Evolutionary conservation across 2,797 vertebrate genomes (phyloP), one percentile per base, ranked within the genome.

Genomic region (Tadarida brasiliensis): DNA sequence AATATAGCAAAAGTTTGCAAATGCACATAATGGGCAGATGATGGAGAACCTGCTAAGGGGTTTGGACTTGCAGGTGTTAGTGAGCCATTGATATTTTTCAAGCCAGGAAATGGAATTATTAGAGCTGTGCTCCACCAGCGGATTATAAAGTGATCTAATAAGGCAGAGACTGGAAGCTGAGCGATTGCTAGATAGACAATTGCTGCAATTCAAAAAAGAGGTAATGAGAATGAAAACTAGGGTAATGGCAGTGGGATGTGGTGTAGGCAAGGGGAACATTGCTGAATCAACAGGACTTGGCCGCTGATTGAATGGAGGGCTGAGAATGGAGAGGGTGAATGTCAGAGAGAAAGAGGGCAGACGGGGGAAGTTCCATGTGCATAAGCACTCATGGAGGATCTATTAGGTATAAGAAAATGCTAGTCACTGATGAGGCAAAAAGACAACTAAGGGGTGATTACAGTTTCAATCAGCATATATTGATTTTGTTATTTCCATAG

Each of bases 151-250:
- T 54, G 39, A 63, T 94, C 47, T 57, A n/a, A 85, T 26, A 81
- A 89, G 49, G 59, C 11, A 96, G 59, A 93, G 26, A 71, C 16
- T 44, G 14, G 92, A 93, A 93, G 51, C 73, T 2, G 49, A 92
- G 10, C 2, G 17, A 68, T 57, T 30, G 28, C 78, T 78, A 49
- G 87, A 22, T 54, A 91, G 70, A 7, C 47, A 33, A 54, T 82
- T 70, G 24, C 35, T 70, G 30, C 49, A 86, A 76, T 80, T 97
- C 71, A 26, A 73, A 82, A 94, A 83, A 0, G 77, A 89, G 4
- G 1, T 59, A 49, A 70, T 73, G 68, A 87, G 85, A 56, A 65
- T 68, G 44, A 35, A 49, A 96, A 56, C 9, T 54, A 73, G 59
- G 56, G 28, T 30, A 54, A 65, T 59, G 74, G 20, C 56, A 47